Base-by-base conservation (phyloP, 2,797 vertebrate genomes). In the Protonibea diacanthus region DNA sequence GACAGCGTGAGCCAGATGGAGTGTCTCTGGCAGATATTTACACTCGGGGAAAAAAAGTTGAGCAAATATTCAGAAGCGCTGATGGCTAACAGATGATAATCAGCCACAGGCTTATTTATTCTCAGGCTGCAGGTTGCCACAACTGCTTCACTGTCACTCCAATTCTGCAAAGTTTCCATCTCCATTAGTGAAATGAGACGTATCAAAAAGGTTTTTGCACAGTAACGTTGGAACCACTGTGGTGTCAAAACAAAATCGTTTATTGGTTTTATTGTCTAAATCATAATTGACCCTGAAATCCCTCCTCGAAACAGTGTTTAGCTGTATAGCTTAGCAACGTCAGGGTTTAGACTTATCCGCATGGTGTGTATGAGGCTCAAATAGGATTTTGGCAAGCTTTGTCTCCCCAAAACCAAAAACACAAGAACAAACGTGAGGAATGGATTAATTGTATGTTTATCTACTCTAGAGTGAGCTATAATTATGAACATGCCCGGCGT, bases 61-160 rank as follows among this genome's bases (percentile, higher is more conserved):
- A 86, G 84, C 74, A 86, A 86, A 91, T 76, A 84, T 89, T 90
- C 87, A 87, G 77, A 83, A 84, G 84, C 78, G 23, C 78, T 89
- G 86, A 91, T 92, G 56, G 61, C 47, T 79, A 81, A 81, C 90
- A 93, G 89, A 92, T 93, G 88, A 85, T 81, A 62, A 89, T 76
- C 82, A 84, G 72, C 80, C 81, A 68, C 76, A 69, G 49, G 56
- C 56, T 81, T 83, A 70, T 82, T 88, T 79, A 85, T 63, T 77
- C 56, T 62, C 53, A 42, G 69, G 62, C 75, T 83, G 78, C 77
- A 90, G 74, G 83, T 88, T 86, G 78, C 86, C 89, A 85, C 81
- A 88, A 70, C 74, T 53, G 75, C 78, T 73, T 65, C 64, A 56
- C 78, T 81, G 83, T 81, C 82, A 72, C 61, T 78, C 17, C 66